These are phyloP conservation scores for Euphysa ruthae DNA, from an alignment of 30 jellyfish, hydroid and myxozoan species.

Conservation along the genomic window DNA sequence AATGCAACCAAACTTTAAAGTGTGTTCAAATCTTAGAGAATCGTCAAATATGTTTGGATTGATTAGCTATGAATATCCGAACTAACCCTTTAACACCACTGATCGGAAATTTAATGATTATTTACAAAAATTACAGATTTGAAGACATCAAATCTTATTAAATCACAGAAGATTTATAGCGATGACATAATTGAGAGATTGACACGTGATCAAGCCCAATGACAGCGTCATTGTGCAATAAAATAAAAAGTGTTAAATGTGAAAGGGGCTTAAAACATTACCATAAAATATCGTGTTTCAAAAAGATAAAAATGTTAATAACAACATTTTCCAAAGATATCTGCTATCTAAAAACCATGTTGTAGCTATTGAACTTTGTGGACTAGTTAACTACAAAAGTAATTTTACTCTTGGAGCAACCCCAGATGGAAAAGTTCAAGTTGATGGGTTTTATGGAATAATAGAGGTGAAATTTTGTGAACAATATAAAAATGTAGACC, in stretches of 20 bases:
- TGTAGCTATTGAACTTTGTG: conserved; percentile 7
- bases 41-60: background rate
- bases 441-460: conserved; percentile 6
- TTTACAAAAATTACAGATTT: background rate
- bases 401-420: background rate
- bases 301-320: background rate
- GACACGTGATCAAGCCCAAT: background rate
- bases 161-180: background rate
- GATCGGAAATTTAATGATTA: background rate
- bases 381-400: conserved; percentile 4
- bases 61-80: background rate
- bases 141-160: background rate
- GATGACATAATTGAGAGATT: background rate
- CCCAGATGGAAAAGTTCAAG: conserved; percentile 6
- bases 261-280: conserved; percentile 2
- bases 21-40: too few relatives aligned
- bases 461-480: too few relatives aligned
- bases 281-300: background rate
- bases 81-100: background rate
- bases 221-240: background rate
- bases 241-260: background rate
- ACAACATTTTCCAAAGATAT: background rate
- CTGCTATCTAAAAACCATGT: background rate
- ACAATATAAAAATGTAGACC: conserved; percentile 9
- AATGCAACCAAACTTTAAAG: background rate